phyloP scores from a whole-genome alignment of 2,888 invertebrate species.

The Seira sanloemensis region DNA sequence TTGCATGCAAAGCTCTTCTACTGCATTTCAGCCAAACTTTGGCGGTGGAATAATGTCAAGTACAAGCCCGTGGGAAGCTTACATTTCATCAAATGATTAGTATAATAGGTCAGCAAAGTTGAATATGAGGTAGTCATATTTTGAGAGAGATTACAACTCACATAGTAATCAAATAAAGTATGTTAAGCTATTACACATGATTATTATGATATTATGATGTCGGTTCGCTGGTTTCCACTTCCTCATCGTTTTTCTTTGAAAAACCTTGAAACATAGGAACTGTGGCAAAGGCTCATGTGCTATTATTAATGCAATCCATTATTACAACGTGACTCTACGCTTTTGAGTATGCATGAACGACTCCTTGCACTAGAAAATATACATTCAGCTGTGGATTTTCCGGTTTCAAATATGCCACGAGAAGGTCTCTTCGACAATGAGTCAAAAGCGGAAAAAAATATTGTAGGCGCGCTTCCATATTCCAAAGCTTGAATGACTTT shows the following conservation, averaged over 20 bases:
- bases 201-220: conserved; percentile 24
- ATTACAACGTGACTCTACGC: conserved; percentile 4
- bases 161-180: conserved; percentile 17
- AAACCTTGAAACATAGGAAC: not conserved
- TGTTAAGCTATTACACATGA: not conserved
- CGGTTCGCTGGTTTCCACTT: conserved; percentile 39
- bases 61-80: not conserved
- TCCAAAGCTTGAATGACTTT: not conserved
- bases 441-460: not conserved
- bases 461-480: not conserved
- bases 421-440: not conserved
- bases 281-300: conserved; percentile 23
- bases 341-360: conserved; percentile 21
- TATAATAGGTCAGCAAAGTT: conserved; percentile 27
- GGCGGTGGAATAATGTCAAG: not conserved
- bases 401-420: not conserved
- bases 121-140: not conserved
- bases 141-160: conserved; percentile 17
- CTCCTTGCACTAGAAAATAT: not conserved
- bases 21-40: not conserved
- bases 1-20: not conserved
- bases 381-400: not conserved
- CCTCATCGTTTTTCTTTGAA: conserved; percentile 40
- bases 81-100: not conserved
- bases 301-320: conserved; percentile 46